A percentile compares a stretch with the other conserved stretches of the same genome.
phyloP scores from a whole-genome alignment of 2,888 invertebrate genomes.

The Anagyrus pseudococci region DNA sequence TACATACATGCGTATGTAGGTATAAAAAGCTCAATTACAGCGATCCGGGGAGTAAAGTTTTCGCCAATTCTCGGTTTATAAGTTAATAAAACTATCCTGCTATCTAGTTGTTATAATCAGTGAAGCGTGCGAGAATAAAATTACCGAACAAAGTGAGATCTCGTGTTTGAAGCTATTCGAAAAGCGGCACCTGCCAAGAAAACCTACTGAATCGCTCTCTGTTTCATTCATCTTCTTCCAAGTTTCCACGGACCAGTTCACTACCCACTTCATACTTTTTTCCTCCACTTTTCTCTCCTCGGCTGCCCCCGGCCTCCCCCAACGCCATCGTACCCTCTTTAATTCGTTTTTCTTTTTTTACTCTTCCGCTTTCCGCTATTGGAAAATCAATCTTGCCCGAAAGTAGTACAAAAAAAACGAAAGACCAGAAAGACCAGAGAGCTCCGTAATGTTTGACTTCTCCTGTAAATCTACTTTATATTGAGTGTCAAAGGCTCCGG shows the following conservation, averaged over 20 bases:
- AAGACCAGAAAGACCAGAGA: no score
- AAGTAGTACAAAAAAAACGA: no score
- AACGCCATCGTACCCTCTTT: no score
- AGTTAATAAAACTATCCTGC: constrained; percentile 33
- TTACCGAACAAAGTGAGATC: constrained; percentile 33
- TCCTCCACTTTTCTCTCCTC: neutral
- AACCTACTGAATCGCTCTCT: constrained; percentile 25
- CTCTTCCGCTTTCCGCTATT: neutral
- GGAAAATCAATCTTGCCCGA: no score
- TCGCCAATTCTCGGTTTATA: neutral
- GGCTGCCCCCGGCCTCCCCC: neutral
- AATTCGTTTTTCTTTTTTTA: neutral
- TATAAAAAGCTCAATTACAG: no score
- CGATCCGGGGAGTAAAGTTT: no score
- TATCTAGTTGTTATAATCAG: constrained; percentile 33
- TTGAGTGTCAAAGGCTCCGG: no score
- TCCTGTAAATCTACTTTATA: no score
- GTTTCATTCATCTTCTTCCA: constrained; percentile 20
- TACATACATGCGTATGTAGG: no score
- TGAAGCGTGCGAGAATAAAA: constrained; percentile 27
- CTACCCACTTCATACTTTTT: neutral
- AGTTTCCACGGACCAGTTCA: neutral
- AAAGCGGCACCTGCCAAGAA: constrained; percentile 29
- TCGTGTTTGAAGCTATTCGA: constrained; percentile 27
- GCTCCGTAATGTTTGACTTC: no score